A percentile compares a stretch with the other conserved stretches of the same genome.
Conservation (phyloP, 2,797 vertebrate genomes). For the Ceryle rudis region DNA sequence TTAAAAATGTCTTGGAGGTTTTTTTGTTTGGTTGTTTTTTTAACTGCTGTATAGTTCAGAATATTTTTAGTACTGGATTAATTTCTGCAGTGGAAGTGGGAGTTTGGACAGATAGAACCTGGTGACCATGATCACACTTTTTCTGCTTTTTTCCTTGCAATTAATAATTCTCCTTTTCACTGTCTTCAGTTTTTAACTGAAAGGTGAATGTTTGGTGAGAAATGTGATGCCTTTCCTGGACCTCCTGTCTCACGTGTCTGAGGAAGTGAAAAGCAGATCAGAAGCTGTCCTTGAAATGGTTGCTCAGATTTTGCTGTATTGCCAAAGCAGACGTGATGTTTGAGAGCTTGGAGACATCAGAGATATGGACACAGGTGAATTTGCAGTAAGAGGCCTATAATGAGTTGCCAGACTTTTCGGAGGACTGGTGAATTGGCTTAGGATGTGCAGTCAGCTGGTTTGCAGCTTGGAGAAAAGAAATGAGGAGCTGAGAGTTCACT, state of each 20-base stretch:
- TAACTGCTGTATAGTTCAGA: neutral
- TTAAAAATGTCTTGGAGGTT: neutral
- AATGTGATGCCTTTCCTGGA: neutral
- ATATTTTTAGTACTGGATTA: neutral
- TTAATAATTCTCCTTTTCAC: neutral
- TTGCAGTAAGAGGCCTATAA: neutral
- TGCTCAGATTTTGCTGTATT: neutral
- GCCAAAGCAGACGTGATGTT: neutral
- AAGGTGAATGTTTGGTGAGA: neutral
- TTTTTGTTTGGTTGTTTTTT: neutral
- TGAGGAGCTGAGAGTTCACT: neutral
- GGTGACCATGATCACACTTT: neutral
- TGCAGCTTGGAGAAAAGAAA: neutral
- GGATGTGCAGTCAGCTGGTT: neutral
- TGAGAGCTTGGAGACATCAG: neutral
- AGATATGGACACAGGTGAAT: neutral
- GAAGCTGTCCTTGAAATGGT: neutral
- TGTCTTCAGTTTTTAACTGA: neutral
- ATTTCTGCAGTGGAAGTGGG: neutral
- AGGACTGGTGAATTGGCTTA: neutral
- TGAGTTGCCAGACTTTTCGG: neutral
- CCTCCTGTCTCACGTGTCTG: neutral
- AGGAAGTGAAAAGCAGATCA: neutral
- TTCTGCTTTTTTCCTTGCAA: neutral
- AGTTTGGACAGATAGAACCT: neutral